These are phyloP conservation scores for Mesorhabditis spiculigera DNA, from an alignment of 2,888 invertebrate species.

Conservation along the genomic window DNA sequence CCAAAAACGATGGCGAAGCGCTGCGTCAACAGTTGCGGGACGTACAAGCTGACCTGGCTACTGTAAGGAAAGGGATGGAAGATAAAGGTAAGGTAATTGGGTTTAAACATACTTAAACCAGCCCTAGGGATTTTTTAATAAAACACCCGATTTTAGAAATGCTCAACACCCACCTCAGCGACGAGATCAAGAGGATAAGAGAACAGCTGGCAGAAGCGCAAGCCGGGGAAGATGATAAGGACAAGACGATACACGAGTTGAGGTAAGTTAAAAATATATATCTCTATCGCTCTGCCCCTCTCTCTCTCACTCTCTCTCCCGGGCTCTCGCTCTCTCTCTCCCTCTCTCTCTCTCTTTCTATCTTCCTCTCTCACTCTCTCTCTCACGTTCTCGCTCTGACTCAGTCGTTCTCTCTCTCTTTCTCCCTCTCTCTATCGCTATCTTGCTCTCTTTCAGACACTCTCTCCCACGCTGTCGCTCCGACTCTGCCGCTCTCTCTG, in stretches of 20 bases:
- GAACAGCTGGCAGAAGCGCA: not conserved
- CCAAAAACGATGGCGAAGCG: conserved; percentile 22
- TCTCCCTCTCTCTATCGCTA: no score
- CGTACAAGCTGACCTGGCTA: conserved; percentile 21
- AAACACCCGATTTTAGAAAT: no score
- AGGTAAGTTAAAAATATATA: not conserved
- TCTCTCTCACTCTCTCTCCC: no score
- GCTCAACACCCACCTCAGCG: conserved; percentile 10
- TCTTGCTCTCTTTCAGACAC: no score
- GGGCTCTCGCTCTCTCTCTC: no score
- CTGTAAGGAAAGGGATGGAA: conserved; percentile 23
- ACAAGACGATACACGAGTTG: not conserved
- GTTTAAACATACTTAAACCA: no score
- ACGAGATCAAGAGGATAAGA: conserved; percentile 12
- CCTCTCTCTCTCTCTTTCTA: conserved; percentile 24
- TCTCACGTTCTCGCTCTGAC: no score
- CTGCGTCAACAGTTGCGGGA: conserved; percentile 19
- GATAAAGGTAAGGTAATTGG: no score
- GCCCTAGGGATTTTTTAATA: no score
- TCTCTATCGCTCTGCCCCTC: no score
- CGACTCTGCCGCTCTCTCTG: conserved; percentile 6
- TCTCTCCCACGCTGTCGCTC: no score
- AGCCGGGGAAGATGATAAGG: not conserved
- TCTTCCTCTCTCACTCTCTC: conserved; percentile 21
- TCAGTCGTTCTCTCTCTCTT: no score